A percentile compares a stretch with the other conserved stretches of the same genome.
Conservation (phyloP, 2,888 invertebrate genomes). For the Muscina levida region DNA sequence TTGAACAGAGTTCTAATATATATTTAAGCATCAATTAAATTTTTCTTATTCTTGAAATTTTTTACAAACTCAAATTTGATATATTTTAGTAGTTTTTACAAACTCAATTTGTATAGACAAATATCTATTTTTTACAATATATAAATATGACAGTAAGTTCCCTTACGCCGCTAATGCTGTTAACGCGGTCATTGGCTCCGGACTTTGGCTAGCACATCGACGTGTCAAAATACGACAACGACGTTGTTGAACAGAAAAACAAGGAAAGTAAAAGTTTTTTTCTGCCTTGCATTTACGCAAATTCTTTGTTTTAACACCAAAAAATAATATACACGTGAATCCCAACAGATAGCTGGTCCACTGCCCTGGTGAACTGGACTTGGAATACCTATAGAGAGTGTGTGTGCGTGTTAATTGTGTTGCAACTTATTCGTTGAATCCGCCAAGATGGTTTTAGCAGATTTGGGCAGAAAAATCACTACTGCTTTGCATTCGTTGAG, state of each 20-base stretch:
- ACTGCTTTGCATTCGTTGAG: slow-evolving; percentile 98
- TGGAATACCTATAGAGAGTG: neutral
- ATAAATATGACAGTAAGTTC: slow-evolving; percentile 35
- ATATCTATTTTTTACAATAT: too few relatives aligned
- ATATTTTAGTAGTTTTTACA: too few relatives aligned
- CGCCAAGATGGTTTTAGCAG: slow-evolving; percentile 97
- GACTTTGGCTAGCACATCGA: slow-evolving; percentile 63
- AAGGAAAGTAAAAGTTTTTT: slow-evolving; percentile 51
- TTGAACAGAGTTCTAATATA: too few relatives aligned
- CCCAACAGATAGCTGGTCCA: slow-evolving; percentile 5
- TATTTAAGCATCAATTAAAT: too few relatives aligned
- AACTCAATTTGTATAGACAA: too few relatives aligned
- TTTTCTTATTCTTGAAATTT: too few relatives aligned
- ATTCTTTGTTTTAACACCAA: slow-evolving; percentile 39
- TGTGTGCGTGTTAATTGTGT: neutral
- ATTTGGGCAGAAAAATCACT: slow-evolving; percentile 99
- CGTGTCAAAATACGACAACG: slow-evolving; percentile 69
- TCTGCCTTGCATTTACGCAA: slow-evolving; percentile 37
- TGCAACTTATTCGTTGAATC: too few relatives aligned
- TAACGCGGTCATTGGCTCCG: neutral
- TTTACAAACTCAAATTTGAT: too few relatives aligned
- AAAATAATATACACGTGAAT: slow-evolving; percentile 41
- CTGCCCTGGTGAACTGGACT: neutral
- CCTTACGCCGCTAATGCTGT: slow-evolving; percentile 35
- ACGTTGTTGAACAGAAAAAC: slow-evolving; percentile 33